A percentile compares a stretch with the other conserved stretches of the same genome.
phyloP scores from a whole-genome alignment of 2,113 vertebrate species.

The Tachycineta bicolor region DNA sequence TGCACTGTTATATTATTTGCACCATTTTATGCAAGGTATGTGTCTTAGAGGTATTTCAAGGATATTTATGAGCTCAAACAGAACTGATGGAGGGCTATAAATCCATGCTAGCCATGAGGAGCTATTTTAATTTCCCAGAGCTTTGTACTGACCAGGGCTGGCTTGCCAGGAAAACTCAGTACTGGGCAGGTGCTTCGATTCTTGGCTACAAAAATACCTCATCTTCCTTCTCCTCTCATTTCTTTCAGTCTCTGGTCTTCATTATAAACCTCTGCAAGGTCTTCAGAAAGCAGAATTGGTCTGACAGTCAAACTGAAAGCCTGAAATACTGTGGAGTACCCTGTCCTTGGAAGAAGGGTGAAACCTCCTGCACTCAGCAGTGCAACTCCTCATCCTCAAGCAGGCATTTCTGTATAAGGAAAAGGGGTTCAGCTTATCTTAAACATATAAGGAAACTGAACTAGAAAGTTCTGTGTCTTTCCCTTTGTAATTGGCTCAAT shows the following conservation, averaged over 20 bases:
- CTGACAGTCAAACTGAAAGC: background rate
- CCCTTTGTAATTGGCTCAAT: too few species aligned
- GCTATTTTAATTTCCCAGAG: constrained; percentile 18
- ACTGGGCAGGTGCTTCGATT: background rate
- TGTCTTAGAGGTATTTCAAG: background rate
- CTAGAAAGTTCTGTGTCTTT: too few species aligned
- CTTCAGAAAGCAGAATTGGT: background rate
- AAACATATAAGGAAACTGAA: too few species aligned
- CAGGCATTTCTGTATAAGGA: too few species aligned
- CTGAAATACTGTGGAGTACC: background rate
- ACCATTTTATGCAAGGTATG: background rate
- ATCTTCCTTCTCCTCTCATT: background rate
- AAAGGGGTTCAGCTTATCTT: too few species aligned
- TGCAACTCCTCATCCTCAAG: too few species aligned
- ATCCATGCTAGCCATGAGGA: background rate
- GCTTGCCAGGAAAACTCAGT: constrained; percentile 11
- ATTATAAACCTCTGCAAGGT: background rate
- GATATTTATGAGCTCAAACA: background rate
- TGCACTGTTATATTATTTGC: background rate
- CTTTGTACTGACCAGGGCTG: background rate
- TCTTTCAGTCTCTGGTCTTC: background rate
- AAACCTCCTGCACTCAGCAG: background rate
- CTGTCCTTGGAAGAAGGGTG: background rate
- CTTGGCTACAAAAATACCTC: background rate
- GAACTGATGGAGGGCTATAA: background rate